These are phyloP conservation scores for Apamea monoglypha DNA, from an alignment of 2,888 invertebrate genomes.

Conservation along the genomic window DNA sequence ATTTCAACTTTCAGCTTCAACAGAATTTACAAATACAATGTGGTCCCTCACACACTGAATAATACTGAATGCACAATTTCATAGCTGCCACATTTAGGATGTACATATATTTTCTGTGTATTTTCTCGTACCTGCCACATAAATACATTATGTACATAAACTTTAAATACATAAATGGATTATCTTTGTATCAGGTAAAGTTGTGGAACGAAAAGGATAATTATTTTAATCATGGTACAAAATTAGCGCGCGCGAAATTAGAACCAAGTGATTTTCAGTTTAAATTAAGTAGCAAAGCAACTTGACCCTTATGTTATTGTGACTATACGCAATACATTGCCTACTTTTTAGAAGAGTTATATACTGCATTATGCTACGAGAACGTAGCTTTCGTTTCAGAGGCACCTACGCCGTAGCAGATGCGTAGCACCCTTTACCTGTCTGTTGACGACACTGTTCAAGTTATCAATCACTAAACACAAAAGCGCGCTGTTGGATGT, in stretches of 20 bases:
- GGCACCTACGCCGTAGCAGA: conserved; percentile 37
- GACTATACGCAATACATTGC: too few species aligned
- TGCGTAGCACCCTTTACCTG: not conserved
- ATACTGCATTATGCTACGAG: not conserved
- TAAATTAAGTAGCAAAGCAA: not conserved
- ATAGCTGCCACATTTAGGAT: conserved; percentile 44
- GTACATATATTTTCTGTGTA: conserved; percentile 49
- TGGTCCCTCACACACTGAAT: conserved; percentile 36
- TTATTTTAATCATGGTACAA: not conserved
- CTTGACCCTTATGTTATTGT: not conserved
- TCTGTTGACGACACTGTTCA: not conserved
- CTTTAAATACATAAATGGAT: conserved; percentile 30
- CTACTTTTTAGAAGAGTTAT: not conserved
- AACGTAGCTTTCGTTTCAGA: conserved; percentile 7
- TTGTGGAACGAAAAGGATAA: not conserved
- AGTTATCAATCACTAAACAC: not conserved
- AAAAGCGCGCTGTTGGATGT: not conserved
- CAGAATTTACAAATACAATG: conserved; percentile 51
- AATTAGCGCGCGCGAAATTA: not conserved
- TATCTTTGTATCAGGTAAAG: not conserved
- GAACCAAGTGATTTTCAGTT: not conserved
- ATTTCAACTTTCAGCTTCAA: conserved; percentile 46
- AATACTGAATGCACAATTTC: conserved; percentile 48
- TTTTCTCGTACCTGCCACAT: conserved; percentile 18
- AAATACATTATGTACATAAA: conserved; percentile 9